Base-by-base conservation (phyloP, 2,888 invertebrate species). In the Gryllus longicercus region DNA sequence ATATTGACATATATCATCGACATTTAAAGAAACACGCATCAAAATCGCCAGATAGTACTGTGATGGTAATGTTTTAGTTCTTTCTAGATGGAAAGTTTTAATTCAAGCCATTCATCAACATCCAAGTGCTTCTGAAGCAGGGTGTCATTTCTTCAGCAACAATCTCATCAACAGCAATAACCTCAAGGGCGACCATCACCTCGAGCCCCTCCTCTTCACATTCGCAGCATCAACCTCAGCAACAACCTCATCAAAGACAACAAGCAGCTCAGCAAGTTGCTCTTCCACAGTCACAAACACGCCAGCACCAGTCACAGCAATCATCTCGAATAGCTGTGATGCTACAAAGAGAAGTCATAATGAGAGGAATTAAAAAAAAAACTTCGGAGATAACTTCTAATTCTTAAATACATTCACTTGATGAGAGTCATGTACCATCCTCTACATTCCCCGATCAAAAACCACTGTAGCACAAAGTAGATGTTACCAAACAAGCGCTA, bases 361-460 rank as follows among this genome's bases (percentile, higher is more conserved):
- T 75, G 49, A 75, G 51, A 50, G 38, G 18, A 76, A 74, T 63
- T 63, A 79, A 74, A 79, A 76, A 79, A 74, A 79, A 76, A 76
- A 50, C 12, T 50, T 51, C 16, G 5, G 75, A 76, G 51, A 38
- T n/a, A 23, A 75, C 23, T 18, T 23, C 18, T 75, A 75, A 75
- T 21, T 75, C 78, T n/a, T 76, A 23, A 11, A 38, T 49, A 38
- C 63, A 2, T 11, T 76, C 80, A 8, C 75, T 78, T n/a, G 82
- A 83, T 85, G 87, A 87, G 23, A 88, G 87, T 86, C 92, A 93
- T 14, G 92, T 93, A 2, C 93, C 92, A 16, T 93, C 93, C 16
- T 92, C 92, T 18, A 93, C 92, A 10, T 92, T 89, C 83, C 88
- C 83, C 18, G 84, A 84, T n/a, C 51, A 76, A 51, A 14, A 51